Percentiles rank a stretch among this genome's conserved stretches.
Conservation (phyloP, 2,888 invertebrate genomes). For the Yponomeuta cagnagella region DNA sequence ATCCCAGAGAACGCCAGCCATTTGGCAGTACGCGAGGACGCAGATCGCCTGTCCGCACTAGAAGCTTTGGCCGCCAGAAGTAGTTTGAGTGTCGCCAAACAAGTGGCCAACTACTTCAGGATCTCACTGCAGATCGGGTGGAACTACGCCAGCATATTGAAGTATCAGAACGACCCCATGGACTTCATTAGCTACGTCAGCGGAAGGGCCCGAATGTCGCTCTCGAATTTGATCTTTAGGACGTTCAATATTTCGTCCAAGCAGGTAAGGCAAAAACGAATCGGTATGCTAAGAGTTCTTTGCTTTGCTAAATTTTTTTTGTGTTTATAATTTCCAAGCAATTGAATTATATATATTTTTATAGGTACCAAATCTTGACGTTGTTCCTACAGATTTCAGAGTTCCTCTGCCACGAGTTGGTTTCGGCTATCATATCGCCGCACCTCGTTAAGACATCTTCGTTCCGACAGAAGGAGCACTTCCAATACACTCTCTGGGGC, state of each 20-base stretch:
- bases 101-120: slow-evolving; percentile 62
- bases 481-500: slow-evolving; percentile 75
- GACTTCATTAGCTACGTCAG: slow-evolving; percentile 67
- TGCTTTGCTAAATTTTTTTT: too few species aligned
- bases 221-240: slow-evolving; percentile 65
- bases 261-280: slow-evolving; percentile 41
- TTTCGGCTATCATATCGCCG: slow-evolving; percentile 70
- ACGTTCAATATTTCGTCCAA: slow-evolving; percentile 63
- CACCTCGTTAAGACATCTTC: slow-evolving; percentile 65
- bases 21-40: slow-evolving; percentile 60
- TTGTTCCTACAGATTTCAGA: slow-evolving; percentile 68
- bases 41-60: slow-evolving; percentile 57
- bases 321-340: too few species aligned
- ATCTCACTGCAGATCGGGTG: slow-evolving; percentile 67
- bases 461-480: slow-evolving; percentile 69
- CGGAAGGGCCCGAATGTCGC: slow-evolving; percentile 61
- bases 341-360: too few species aligned
- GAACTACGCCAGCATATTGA: slow-evolving; percentile 61
- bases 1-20: slow-evolving; percentile 43
- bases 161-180: slow-evolving; percentile 58
- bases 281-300: neutral
- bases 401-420: slow-evolving; percentile 79
- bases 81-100: slow-evolving; percentile 54
- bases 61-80: slow-evolving; percentile 61
- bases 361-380: neutral